phyloP scores from a whole-genome alignment of 2,888 invertebrate genomes.

The Campoplex capitator region DNA sequence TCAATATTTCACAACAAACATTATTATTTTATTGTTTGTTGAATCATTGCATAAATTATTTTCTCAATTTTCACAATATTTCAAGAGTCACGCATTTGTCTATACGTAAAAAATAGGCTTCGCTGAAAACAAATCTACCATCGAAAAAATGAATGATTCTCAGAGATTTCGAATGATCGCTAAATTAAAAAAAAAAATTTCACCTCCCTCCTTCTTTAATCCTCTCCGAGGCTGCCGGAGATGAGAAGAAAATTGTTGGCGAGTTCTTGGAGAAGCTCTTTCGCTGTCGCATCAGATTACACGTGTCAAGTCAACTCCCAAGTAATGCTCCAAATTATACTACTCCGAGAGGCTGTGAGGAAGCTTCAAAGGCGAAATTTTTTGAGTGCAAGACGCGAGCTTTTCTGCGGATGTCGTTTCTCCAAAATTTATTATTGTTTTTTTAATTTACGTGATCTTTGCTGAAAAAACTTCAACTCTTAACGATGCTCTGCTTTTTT shows the following conservation, averaged over 20 bases:
- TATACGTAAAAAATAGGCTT: neutral
- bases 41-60: neutral
- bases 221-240: conserved; percentile 13
- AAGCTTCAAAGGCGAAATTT: conserved; percentile 58
- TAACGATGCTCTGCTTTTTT: neutral
- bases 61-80: neutral
- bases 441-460: neutral
- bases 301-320: conserved; percentile 62
- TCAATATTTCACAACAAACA: neutral
- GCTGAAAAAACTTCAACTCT: neutral
- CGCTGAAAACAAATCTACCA: neutral
- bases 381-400: conserved; percentile 12
- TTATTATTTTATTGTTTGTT: neutral
- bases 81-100: neutral
- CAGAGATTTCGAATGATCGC: neutral
- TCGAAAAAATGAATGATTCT: neutral
- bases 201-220: conserved; percentile 4
- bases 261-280: conserved; percentile 52
- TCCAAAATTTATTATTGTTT: conserved; percentile 14
- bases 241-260: conserved; percentile 56
- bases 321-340: conserved; percentile 57
- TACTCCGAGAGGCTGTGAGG: conserved; percentile 35
- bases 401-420: conserved; percentile 7
- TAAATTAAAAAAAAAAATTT: neutral
- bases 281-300: conserved; percentile 62